Base-by-base conservation (phyloP, 1,140 invertebrate species). In the Vanessa atalanta region DNA sequence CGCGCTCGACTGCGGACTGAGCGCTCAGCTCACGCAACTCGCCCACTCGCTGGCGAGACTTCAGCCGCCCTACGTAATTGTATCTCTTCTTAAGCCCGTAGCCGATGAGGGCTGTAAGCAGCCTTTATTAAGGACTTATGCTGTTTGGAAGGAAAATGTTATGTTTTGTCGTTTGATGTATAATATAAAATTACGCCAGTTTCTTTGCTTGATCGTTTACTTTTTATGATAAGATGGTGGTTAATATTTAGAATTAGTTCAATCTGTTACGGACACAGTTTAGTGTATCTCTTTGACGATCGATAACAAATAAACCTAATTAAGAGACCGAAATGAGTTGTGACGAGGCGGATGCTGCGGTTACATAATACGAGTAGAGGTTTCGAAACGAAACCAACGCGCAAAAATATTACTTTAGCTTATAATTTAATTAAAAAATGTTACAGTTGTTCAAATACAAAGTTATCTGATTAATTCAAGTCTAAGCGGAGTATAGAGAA, bases 1-100 rank as follows among this genome's bases (percentile, higher is more conserved):
- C 71, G 71, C 64, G 64, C 51, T 64, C 65, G 51, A 43, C 37
- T 53, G 53, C 71, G 16, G 71, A 72, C 37, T 72, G 64, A 72
- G 51, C 43, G 48, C 51, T 43, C 31, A 7, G 7, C 31, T 47
- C 16, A 23, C 55, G 57, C 26, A 2, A 60, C 60, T 31, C 66
- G 31, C 16, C 66, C 31, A 23, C 65, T 23, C 60, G 47, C 23
- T 47, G 37, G 23, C 48, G 63, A 53, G 6, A 61, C 61, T 37
- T 20, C 57, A 23, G 26, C 68, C 47, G 55, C 67, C 64, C 64
- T 65, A 13, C 47, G 64, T 65, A 66, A 66, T 66, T 66, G 65
- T 66, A 51, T 66, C 47, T 47, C 20, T 23, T 61, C 57, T 51
- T 66, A 66, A 66, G 47, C 65, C 60, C 64, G 20, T 47, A 16